phyloP scores from a whole-genome alignment of 2,888 invertebrate species.

The Agonopterix heracliana region DNA sequence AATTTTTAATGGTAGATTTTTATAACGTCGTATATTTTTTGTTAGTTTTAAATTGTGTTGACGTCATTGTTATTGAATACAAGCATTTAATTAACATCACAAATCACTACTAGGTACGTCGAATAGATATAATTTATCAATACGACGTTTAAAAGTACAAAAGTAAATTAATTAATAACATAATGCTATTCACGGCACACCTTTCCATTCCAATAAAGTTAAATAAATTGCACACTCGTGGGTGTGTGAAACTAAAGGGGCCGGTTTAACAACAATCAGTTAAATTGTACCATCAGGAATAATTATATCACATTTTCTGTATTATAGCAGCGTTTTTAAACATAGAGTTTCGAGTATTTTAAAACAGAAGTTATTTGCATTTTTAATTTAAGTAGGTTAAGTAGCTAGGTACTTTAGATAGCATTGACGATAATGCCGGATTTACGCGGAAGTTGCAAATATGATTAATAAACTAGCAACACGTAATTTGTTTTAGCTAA shows the following conservation, averaged over 20 bases:
- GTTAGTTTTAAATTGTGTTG: constrained; percentile 20
- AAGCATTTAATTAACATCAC: neutral
- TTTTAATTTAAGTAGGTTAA: too few relatives aligned
- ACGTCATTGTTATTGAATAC: constrained; percentile 2
- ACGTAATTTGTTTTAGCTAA: constrained; percentile 1
- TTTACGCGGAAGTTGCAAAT: constrained; percentile 8
- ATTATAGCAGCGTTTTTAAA: too few relatives aligned
- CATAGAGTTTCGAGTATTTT: too few relatives aligned
- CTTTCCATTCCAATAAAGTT: constrained; percentile 13
- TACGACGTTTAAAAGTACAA: constrained; percentile 11
- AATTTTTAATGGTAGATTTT: constrained; percentile 39
- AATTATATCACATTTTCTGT: too few relatives aligned
- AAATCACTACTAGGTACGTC: neutral
- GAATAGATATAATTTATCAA: neutral
- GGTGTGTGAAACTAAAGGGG: constrained; percentile 6
- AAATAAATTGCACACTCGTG: constrained; percentile 12
- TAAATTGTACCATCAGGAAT: neutral
- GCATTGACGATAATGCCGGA: constrained; percentile 1
- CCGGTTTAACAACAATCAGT: constrained; percentile 12
- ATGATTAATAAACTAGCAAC: constrained; percentile 8
- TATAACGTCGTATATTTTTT: neutral
- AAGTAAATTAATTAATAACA: constrained; percentile 11
- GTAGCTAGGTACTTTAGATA: neutral
- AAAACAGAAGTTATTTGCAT: too few relatives aligned
- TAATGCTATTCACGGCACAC: constrained; percentile 11